These are phyloP conservation scores for Podilymbus podiceps DNA, from an alignment of 2,113 vertebrate species.

Conservation along the genomic window DNA sequence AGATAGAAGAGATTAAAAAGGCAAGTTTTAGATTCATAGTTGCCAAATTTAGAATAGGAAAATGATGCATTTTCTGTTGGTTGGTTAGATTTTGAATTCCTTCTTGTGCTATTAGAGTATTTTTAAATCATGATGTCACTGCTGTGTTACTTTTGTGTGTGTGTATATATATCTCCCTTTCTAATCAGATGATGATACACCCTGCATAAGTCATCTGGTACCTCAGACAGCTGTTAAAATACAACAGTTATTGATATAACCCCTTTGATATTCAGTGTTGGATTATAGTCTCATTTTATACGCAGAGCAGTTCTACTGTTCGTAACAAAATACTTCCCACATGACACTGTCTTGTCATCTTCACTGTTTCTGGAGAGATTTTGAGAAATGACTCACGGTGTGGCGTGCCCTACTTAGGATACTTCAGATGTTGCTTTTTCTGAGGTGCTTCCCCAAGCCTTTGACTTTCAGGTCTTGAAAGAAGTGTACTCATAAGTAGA, in stretches of 20 bases:
- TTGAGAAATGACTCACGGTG: conserved; percentile 10
- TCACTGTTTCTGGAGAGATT: conserved; percentile 1
- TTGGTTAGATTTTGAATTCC: background rate
- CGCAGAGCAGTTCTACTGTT: background rate
- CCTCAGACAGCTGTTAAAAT: conserved; percentile 15
- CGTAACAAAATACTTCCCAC: conserved; percentile 24
- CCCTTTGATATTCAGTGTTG: background rate
- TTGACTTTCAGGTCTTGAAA: background rate
- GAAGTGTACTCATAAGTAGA: background rate
- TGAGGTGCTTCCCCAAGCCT: background rate
- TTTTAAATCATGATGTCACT: background rate
- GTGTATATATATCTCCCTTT: background rate
- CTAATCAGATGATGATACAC: background rate
- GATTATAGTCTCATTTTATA: background rate
- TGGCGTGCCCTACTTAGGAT: background rate
- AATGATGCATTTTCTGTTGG: background rate
- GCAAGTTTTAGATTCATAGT: background rate
- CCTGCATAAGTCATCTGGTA: background rate
- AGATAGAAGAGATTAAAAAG: background rate
- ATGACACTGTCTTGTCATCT: background rate
- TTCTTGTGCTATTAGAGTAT: background rate
- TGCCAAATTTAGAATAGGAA: background rate
- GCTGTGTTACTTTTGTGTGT: background rate
- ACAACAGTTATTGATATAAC: background rate
- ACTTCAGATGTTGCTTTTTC: background rate